Evolutionary conservation across 2,113 vertebrate genomes (phyloP).

Genomic region (Notiomystis cincta): DNA sequence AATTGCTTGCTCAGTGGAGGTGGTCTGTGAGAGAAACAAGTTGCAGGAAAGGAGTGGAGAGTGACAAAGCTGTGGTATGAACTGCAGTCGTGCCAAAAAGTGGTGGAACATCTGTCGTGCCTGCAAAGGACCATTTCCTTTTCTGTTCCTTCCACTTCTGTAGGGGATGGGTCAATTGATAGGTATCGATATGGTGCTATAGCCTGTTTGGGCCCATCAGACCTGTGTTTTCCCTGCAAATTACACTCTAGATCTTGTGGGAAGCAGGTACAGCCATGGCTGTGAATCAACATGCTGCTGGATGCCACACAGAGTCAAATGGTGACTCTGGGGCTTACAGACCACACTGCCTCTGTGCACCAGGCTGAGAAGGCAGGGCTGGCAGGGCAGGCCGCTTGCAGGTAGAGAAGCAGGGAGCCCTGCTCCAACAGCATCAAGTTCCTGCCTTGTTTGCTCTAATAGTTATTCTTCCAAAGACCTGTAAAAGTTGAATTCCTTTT

Average conservation of each 20-base stretch:
- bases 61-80: background rate
- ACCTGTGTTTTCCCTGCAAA: background rate
- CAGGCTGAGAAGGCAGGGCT: background rate
- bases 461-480: background rate
- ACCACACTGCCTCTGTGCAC: background rate
- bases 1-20: background rate
- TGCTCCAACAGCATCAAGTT: background rate
- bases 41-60: background rate
- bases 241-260: background rate
- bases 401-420: background rate
- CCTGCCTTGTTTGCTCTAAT: background rate
- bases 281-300: background rate
- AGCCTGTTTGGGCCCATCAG: accelerated
- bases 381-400: background rate
- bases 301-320: accelerated
- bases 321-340: background rate
- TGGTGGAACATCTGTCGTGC: background rate
- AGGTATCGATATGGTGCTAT: accelerated
- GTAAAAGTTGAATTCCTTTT: background rate
- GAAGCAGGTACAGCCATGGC: background rate
- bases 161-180: background rate
- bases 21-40: background rate
- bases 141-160: background rate
- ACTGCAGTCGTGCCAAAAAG: background rate
- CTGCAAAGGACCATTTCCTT: background rate